Evolutionary conservation across 1,140 invertebrate genomes (phyloP).

Genomic region (Cephus cinctus): DNA sequence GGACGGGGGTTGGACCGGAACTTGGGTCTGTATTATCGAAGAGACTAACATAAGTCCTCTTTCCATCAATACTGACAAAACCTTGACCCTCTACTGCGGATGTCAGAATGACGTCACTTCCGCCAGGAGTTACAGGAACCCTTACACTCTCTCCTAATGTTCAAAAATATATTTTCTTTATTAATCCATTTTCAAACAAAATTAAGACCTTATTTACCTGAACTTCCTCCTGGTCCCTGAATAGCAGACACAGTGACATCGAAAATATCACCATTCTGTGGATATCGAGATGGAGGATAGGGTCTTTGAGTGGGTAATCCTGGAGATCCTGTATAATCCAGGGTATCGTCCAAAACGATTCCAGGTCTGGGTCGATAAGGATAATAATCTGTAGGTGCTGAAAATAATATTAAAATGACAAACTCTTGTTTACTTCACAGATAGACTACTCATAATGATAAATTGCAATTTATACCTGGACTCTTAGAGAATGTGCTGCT

Average conservation of each 20-base stretch:
- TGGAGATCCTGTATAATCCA: constrained; percentile 46
- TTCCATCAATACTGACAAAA: constrained; percentile 90
- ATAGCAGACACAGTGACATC: constrained; percentile 85
- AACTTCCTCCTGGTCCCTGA: constrained; percentile 71
- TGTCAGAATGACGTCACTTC: constrained; percentile 71
- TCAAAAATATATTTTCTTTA: too few relatives aligned
- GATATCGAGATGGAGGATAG: constrained; percentile 47
- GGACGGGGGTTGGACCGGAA: constrained; percentile 30
- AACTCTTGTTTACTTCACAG: too few relatives aligned
- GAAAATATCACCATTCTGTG: constrained; percentile 73
- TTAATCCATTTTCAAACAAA: too few relatives aligned
- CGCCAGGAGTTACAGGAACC: constrained; percentile 48
- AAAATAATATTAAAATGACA: constrained; percentile 6
- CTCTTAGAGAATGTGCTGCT: not conserved
- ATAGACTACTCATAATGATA: too few relatives aligned
- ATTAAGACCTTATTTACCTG: too few relatives aligned
- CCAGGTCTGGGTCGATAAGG: constrained; percentile 74
- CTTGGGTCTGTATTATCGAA: constrained; percentile 62
- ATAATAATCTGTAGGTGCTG: constrained; percentile 27
- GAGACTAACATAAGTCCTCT: constrained; percentile 83
- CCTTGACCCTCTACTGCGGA: constrained; percentile 75
- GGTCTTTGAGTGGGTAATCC: constrained; percentile 50
- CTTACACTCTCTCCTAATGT: constrained; percentile 41
- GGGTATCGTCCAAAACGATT: constrained; percentile 77
- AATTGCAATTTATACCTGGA: too few relatives aligned